Base-by-base conservation (phyloP, 2,888 invertebrate genomes). In the Limnephilus rhombicus region DNA sequence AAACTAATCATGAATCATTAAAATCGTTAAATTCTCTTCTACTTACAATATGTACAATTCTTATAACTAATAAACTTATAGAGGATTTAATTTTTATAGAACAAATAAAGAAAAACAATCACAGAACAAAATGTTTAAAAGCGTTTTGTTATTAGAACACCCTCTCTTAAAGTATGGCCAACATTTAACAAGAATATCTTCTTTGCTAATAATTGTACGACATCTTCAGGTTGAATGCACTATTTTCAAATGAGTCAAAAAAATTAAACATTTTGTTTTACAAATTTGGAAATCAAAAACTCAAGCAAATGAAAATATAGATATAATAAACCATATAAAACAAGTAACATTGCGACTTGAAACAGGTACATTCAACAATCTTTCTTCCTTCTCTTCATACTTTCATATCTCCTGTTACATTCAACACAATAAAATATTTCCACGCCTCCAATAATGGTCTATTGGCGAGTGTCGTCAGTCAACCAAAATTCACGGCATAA, bases 11-110 rank as follows among this genome's bases (percentile, higher is more conserved):
- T 89, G 81, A 91, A 80, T 90, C 85, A 68, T 68, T 68, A 82
- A 92, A 85, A 87, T 85, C 68, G 13, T 89, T 89, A 89, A 86
- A 87, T 91, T 93, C 91, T 92, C 92, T 93, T 34, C 92, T 93
- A 93, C 92, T 93, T 93, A 93, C 93, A 93, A 91, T 93, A 93
- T 93, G 92, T 93, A 93, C 93, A 93, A 80, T 92, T 88, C 92
- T 92, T 93, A 91, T 41, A 91, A 88, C 92, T 93, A 93, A 92
- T 92, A 92, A 91, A 92, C 91, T 92, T 93, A 93, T 85, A 92
- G 86, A 92, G 53, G 90, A 92, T 92, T 92, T 92, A 90, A 92
- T 87, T 90, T 93, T 93, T 92, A 92, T 91, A 92, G 86, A 93
- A 93, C 89, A 92, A 93, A 92, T 92, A 91, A 93, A 92, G 92